Conservation (phyloP, 2,797 vertebrate species). For the Gambusia yucatana region DNA sequence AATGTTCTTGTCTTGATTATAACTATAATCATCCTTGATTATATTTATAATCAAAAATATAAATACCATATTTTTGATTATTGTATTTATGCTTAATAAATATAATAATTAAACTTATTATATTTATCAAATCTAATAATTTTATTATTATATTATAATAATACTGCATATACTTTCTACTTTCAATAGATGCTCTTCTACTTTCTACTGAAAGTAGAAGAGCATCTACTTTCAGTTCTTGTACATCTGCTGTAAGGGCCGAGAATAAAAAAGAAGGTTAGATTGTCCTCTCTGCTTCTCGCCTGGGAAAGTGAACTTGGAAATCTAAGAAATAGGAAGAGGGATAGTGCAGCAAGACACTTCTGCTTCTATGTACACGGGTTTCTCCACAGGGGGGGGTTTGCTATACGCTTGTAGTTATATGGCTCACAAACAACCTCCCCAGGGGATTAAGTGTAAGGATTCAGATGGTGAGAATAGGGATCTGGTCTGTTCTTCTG, state of each 20-base stretch:
- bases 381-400: slow-evolving; percentile 49
- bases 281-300: neutral
- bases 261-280: neutral
- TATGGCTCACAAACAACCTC: slow-evolving; percentile 71
- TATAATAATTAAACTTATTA: too few species aligned
- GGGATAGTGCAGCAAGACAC: slow-evolving; percentile 18
- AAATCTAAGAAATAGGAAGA: slow-evolving; percentile 8
- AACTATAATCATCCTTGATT: too few species aligned
- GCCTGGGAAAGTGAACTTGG: slow-evolving; percentile 6
- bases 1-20: neutral
- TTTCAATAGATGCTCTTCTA: too few species aligned
- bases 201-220: too few species aligned
- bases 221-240: slow-evolving; percentile 7
- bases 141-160: too few species aligned
- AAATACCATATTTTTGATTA: too few species aligned
- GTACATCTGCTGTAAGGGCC: neutral
- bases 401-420: slow-evolving; percentile 50
- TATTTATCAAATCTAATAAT: too few species aligned
- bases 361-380: slow-evolving; percentile 25
- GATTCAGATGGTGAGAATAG: slow-evolving; percentile 64
- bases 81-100: too few species aligned
- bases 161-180: too few species aligned
- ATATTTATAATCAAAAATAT: too few species aligned
- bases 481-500: slow-evolving; percentile 57
- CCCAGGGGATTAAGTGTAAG: slow-evolving; percentile 67